Evolutionary conservation across 2,797 vertebrate genomes (phyloP), one percentile per base, ranked within the genome.

Genomic region (Atherinosoma microstoma): DNA sequence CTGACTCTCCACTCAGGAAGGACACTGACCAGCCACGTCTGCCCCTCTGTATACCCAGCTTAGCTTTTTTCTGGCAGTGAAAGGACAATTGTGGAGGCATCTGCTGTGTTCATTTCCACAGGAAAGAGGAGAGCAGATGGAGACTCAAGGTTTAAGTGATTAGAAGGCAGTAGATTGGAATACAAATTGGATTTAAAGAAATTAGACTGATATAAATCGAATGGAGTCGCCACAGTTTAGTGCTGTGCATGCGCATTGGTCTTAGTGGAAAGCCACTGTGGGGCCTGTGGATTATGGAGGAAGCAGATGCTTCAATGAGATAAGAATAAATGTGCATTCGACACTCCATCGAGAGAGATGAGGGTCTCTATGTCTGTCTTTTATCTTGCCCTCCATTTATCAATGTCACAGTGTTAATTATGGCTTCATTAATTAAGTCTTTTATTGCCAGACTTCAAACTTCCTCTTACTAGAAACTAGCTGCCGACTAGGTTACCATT

Each of bases 181-280:
- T 97, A 98, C 96, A 98, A 98, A 99, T 99, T 98, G 95, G 96
- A 97, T 98, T 97, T 96, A 96, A 96, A 95, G 95, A 98, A 98
- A 98, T 99, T 97, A 98, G 96, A 96, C 94, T 96, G 96, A 97
- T 98, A 97, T 96, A 97, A 98, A 99, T 98, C 93, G 95, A 97
- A 98, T 96, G 95, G 95, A 95, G 95, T 96, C 93, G 86, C 95
- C 94, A 94, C 94, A 94, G 94, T 97, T 96, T 95, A 93, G 94
- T 91, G 70, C 71, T 36, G 82, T 87, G 84, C 83, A 65, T 95
- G 93, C 92, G 90, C 89, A 88, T 91, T 83, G 83, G 87, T 67
- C 83, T 76, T 56, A 63, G 66, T 70, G 79, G 70, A 84, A 85
- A 84, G 76, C 79, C 84, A 94, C 94, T 90, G 92, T 92, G 83